Conservation (phyloP, 1,140 invertebrate genomes). For the Augochlora pura region DNA sequence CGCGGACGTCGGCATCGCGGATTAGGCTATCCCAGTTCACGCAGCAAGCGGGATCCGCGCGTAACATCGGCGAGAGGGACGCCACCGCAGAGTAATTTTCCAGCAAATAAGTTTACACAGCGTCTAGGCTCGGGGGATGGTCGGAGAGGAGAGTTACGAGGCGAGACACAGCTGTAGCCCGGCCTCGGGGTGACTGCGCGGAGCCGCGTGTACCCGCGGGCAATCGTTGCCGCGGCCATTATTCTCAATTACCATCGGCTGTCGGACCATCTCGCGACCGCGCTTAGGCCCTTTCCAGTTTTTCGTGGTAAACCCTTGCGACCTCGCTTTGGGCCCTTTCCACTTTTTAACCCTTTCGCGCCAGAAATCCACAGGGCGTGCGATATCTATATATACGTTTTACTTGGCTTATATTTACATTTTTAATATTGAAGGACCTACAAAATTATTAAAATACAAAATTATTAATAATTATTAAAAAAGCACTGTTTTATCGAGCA, state of each 20-base stretch:
- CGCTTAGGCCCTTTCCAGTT: conserved; percentile 24
- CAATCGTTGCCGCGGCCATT: conserved; percentile 52
- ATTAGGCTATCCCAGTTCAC: too few species aligned
- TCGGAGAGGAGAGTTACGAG: conserved; percentile 40
- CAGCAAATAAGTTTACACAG: conserved; percentile 66
- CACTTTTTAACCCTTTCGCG: too few species aligned
- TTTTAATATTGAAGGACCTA: too few species aligned
- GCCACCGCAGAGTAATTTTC: conserved; percentile 65
- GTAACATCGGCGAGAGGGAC: conserved; percentile 55
- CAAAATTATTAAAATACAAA: too few species aligned
- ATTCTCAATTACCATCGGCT: conserved; percentile 66
- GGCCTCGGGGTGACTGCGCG: conserved; percentile 60
- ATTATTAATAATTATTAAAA: too few species aligned
- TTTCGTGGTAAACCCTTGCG: conserved; percentile 38
- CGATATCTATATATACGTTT: too few species aligned
- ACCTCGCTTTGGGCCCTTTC: too few species aligned
- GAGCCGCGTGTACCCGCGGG: conserved; percentile 29
- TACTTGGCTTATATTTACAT: too few species aligned
- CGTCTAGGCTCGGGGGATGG: conserved; percentile 28
- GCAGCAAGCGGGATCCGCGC: conserved; percentile 57
- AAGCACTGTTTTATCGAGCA: too few species aligned
- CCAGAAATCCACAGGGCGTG: too few species aligned
- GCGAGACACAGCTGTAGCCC: conserved; percentile 47
- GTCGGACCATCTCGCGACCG: conserved; percentile 51
- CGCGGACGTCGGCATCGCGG: conserved; percentile 26